Evolutionary conservation across 2,888 invertebrate genomes (phyloP).

Genomic region (Drosophila diplacantha): DNA sequence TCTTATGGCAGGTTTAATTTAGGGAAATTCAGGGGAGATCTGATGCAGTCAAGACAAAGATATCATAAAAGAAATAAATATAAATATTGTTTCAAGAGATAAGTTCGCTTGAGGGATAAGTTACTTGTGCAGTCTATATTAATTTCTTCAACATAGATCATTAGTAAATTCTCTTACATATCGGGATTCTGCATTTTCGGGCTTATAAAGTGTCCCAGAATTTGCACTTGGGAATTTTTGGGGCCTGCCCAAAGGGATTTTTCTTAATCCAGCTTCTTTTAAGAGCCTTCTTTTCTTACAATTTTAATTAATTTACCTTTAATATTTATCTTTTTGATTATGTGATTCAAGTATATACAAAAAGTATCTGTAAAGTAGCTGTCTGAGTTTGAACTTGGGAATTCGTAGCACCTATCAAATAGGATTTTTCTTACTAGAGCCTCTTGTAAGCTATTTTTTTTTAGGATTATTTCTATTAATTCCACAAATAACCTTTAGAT

Average conservation of each 20-base stretch:
- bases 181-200: background rate
- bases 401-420: background rate
- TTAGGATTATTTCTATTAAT: too few relatives aligned
- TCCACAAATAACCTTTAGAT: too few relatives aligned
- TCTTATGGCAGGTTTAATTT: background rate
- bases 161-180: background rate
- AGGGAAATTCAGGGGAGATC: background rate
- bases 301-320: too few relatives aligned
- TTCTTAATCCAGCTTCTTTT: too few relatives aligned
- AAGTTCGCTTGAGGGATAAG: too few relatives aligned
- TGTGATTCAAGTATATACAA: too few relatives aligned
- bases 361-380: too few relatives aligned
- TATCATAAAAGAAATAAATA: too few relatives aligned
- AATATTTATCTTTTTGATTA: too few relatives aligned
- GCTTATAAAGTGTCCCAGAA: background rate
- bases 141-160: background rate
- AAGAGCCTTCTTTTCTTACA: too few relatives aligned
- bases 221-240: background rate
- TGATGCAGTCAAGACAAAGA: background rate
- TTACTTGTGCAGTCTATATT: background rate
- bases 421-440: background rate
- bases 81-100: background rate
- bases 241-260: background rate
- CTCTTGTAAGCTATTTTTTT: background rate
- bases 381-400: background rate